phyloP scores from a whole-genome alignment of 2,113 vertebrate species.

The Notarius lentiginosus region DNA sequence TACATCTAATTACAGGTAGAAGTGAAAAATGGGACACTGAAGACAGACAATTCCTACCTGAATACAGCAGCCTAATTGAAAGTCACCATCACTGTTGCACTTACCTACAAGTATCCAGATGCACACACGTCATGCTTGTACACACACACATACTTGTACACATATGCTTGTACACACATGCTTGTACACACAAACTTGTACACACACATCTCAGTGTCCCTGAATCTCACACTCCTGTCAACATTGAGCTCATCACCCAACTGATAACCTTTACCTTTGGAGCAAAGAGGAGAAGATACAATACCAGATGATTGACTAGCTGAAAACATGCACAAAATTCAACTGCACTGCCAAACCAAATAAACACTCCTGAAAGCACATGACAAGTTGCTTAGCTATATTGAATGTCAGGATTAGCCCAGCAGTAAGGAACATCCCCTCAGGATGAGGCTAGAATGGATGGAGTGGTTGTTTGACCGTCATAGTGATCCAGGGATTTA shows the following conservation, averaged over 20 bases:
- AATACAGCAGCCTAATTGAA: slow-evolving; percentile 33
- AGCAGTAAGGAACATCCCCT: slow-evolving; percentile 21
- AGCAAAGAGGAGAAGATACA: background rate
- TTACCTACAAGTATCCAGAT: slow-evolving; percentile 3
- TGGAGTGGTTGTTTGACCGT: slow-evolving; percentile 17
- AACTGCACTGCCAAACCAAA: slow-evolving; percentile 21
- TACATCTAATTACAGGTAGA: slow-evolving; percentile 35
- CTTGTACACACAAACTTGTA: no score
- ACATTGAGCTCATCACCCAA: background rate
- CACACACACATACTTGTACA: no score
- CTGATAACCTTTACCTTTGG: slow-evolving; percentile 11
- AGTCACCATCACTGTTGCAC: background rate
- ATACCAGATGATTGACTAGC: slow-evolving; percentile 42
- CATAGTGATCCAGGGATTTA: slow-evolving; percentile 24
- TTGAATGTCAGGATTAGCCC: slow-evolving; percentile 37
- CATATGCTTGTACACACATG: no score
- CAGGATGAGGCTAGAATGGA: slow-evolving; percentile 23
- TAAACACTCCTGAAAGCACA: slow-evolving; percentile 39
- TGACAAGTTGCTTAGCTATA: slow-evolving; percentile 39
- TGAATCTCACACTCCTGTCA: background rate
- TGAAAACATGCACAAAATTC: background rate
- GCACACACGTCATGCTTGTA: background rate
- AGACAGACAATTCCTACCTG: slow-evolving; percentile 24
- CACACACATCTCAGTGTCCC: background rate
- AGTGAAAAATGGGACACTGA: slow-evolving; percentile 30